phyloP scores from a whole-genome alignment of 2,113 vertebrate species.

The Stomatorhinus ivindoensis region DNA sequence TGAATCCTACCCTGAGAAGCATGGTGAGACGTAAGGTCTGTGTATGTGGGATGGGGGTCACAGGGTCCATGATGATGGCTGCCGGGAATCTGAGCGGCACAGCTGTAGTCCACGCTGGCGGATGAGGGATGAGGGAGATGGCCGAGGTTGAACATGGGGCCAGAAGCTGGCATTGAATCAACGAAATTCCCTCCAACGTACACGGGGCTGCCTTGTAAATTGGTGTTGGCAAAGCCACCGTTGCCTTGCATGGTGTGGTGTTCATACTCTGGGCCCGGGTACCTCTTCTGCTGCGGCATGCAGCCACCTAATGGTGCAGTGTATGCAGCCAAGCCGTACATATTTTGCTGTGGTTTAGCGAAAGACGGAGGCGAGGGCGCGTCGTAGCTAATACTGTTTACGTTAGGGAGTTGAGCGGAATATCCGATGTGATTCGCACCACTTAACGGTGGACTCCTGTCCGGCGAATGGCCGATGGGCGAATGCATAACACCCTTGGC shows the following conservation, averaged over 20 bases:
- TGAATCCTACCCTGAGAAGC: slow-evolving; percentile 99
- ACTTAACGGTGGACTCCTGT: slow-evolving; percentile 88
- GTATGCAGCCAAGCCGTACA: slow-evolving; percentile 97
- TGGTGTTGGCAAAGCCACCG: slow-evolving; percentile 83
- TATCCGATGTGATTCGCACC: slow-evolving; percentile 87
- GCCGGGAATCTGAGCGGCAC: slow-evolving; percentile 95
- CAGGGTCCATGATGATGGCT: slow-evolving; percentile 99
- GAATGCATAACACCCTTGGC: slow-evolving; percentile 97
- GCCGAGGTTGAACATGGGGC: slow-evolving; percentile 96
- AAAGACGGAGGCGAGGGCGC: slow-evolving; percentile 92
- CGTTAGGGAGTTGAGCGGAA: slow-evolving; percentile 82
- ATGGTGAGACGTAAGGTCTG: slow-evolving; percentile 97
- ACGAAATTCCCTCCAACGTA: slow-evolving; percentile 98
- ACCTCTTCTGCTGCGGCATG: slow-evolving; percentile 94
- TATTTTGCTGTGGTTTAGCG: slow-evolving; percentile 94
- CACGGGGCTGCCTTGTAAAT: slow-evolving; percentile 95
- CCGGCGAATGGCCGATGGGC: slow-evolving; percentile 90
- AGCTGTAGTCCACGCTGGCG: slow-evolving; percentile 99
- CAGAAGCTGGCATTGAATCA: slow-evolving; percentile 98
- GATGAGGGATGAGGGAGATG: slow-evolving; percentile 98
- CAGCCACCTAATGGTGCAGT: slow-evolving; percentile 94
- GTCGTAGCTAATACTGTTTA: slow-evolving; percentile 84
- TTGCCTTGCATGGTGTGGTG: slow-evolving; percentile 91
- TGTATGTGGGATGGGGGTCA: slow-evolving; percentile 98
- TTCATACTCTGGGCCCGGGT: slow-evolving; percentile 90